Conservation (phyloP, 2,888 invertebrate genomes). For the Aquatica leii region DNA sequence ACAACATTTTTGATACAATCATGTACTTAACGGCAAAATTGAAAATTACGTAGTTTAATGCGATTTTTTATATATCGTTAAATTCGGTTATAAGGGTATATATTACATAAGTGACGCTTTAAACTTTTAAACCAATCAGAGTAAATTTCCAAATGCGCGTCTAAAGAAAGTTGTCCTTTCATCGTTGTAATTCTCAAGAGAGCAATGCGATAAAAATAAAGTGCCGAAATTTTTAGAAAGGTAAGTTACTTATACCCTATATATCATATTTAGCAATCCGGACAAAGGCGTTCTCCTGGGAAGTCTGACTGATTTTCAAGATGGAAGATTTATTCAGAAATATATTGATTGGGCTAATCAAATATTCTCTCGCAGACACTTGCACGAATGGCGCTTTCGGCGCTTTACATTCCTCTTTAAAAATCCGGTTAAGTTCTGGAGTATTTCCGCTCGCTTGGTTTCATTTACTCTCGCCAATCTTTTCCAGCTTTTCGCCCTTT, state of each 20-base stretch:
- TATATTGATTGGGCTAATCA: conserved; percentile 51
- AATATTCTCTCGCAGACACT: conserved; percentile 43
- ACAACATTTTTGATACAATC: too few relatives aligned
- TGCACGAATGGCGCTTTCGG: conserved; percentile 41
- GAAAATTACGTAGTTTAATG: too few relatives aligned
- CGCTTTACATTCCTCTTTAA: conserved; percentile 46
- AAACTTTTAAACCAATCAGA: conserved; percentile 33
- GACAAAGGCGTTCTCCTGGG: conserved; percentile 39
- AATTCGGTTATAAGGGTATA: conserved; percentile 19
- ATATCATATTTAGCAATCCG: conserved; percentile 45
- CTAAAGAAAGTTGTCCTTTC: conserved; percentile 41
- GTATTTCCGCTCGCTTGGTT: conserved; percentile 48
- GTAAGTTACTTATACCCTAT: conserved; percentile 43
- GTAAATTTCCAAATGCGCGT: conserved; percentile 37
- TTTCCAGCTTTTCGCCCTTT: conserved; percentile 47
- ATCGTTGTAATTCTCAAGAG: conserved; percentile 35
- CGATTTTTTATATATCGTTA: conserved; percentile 1
- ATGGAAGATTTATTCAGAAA: conserved; percentile 41
- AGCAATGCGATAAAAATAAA: conserved; percentile 46
- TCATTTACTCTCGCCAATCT: conserved; percentile 47
- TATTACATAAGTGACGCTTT: conserved; percentile 15
- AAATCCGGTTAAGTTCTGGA: conserved; percentile 46
- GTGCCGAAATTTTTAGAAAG: conserved; percentile 43
- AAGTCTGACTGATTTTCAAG: conserved; percentile 35
- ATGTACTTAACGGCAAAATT: too few relatives aligned